These are phyloP conservation scores for Oxyruncus cristatus DNA, from an alignment of 2,113 vertebrate species.

Conservation along the genomic window DNA sequence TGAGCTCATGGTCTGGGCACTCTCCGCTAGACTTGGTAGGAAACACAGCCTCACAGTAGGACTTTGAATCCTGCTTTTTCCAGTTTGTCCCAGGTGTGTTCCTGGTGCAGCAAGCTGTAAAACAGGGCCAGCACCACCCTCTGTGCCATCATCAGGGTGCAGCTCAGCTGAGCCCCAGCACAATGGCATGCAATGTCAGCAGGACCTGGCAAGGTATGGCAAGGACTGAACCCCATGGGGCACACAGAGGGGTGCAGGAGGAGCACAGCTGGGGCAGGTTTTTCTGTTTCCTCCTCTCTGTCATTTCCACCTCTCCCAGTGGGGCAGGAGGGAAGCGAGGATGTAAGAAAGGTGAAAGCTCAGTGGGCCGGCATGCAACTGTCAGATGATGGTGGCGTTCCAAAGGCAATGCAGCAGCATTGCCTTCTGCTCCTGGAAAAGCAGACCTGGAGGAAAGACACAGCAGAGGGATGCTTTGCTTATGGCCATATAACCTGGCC, in stretches of 20 bases:
- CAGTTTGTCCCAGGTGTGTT: neutral
- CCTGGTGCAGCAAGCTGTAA: neutral
- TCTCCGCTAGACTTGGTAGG: neutral
- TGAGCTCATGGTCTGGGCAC: rapidly evolving
- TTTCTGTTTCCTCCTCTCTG: neutral
- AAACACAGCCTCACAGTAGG: rapidly evolving
- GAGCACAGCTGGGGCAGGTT: neutral
- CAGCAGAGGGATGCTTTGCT: neutral
- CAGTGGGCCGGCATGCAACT: neutral
- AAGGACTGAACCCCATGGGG: neutral
- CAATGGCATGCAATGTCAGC: neutral
- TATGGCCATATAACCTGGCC: neutral
- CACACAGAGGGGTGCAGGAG: neutral
- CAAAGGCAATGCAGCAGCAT: neutral
- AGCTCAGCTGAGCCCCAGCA: neutral
- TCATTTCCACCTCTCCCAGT: neutral
- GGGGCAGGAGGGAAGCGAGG: neutral
- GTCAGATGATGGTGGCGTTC: neutral
- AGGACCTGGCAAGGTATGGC: neutral
- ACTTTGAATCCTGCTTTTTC: neutral
- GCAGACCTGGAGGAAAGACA: neutral
- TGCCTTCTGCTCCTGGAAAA: neutral
- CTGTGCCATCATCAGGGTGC: neutral
- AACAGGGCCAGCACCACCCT: neutral
- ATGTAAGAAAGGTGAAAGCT: neutral